Conservation (phyloP, 2,888 invertebrate genomes). For the Leptarthrus brevirostris region DNA sequence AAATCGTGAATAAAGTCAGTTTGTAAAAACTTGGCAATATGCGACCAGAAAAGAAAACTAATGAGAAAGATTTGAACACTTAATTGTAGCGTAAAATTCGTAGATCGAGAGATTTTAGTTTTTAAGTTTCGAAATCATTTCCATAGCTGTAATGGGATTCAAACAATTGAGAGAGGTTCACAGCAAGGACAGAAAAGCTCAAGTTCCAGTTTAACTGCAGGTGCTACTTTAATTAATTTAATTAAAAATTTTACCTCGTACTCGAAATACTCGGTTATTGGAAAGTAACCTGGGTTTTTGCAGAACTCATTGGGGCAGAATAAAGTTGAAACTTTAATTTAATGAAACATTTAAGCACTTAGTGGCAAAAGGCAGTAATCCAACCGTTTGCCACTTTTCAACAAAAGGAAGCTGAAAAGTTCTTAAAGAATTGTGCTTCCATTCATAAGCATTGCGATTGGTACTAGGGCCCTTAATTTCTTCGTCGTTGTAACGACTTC, state of each 20-base stretch:
- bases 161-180: background rate
- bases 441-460: conserved; percentile 12
- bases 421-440: conserved; percentile 4
- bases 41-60: no score
- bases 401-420: conserved; percentile 6
- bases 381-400: background rate
- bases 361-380: conserved; percentile 3
- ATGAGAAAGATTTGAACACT: no score
- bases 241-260: conserved; percentile 38
- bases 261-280: background rate
- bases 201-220: conserved; percentile 14
- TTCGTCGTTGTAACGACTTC: background rate
- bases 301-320: background rate
- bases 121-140: no score
- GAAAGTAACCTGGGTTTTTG: background rate
- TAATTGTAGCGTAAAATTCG: no score
- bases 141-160: no score
- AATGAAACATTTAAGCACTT: conserved; percentile 34
- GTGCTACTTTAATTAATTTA: conserved; percentile 40
- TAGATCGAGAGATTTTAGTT: no score
- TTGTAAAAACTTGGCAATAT: no score
- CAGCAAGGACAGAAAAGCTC: background rate
- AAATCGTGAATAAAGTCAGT: no score
- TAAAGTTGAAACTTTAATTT: conserved; percentile 31
- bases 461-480: conserved; percentile 17